These are phyloP conservation scores for Ameiurus melas DNA, from an alignment of 2,113 vertebrate genomes.

Conservation along the genomic window DNA sequence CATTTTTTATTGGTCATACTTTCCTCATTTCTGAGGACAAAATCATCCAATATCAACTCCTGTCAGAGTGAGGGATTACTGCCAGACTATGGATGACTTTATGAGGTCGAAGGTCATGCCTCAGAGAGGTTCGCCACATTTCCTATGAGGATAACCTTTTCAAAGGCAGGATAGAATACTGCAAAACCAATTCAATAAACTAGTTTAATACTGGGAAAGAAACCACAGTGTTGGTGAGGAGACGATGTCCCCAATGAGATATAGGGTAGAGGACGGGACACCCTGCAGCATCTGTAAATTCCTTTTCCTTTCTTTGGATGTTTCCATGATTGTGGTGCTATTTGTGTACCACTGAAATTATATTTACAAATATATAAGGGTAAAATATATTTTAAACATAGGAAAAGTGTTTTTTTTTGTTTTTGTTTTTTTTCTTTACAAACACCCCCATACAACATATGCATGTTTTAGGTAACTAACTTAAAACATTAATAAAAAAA, in stretches of 20 bases:
- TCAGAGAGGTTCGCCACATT: constrained; percentile 16
- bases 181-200: constrained; percentile 36
- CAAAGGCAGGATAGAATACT: constrained; percentile 17
- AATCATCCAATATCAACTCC: constrained; percentile 28
- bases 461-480: neutral
- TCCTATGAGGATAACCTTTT: constrained; percentile 28
- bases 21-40: constrained; percentile 3
- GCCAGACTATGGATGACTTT: constrained; percentile 39
- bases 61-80: constrained; percentile 38
- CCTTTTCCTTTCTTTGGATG: constrained; percentile 2
- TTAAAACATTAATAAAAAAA: neutral
- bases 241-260: constrained; percentile 25
- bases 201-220: neutral
- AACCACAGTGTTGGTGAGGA: neutral
- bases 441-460: neutral
- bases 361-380: neutral
- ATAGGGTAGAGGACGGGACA: neutral
- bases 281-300: constrained; percentile 31
- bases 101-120: constrained; percentile 38
- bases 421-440: neutral
- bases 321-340: neutral
- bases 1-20: neutral
- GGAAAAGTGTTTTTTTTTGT: neutral
- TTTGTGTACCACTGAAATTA: neutral
- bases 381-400: neutral